Evolutionary conservation across 2,888 invertebrate genomes (phyloP).

Genomic region (Synergus umbraculus): DNA sequence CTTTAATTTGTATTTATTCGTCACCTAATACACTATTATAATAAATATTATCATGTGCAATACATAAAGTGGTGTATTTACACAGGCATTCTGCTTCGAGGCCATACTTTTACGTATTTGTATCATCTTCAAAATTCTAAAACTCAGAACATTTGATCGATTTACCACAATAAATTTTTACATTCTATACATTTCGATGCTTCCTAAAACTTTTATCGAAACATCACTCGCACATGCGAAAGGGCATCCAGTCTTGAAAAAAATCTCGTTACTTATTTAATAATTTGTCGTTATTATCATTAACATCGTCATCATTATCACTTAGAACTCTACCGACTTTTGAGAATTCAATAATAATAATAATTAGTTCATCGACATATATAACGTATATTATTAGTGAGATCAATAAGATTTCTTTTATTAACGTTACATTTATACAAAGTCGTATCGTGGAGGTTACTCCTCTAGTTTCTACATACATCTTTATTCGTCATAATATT

Average conservation of each 20-base stretch:
- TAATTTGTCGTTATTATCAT: constrained; percentile 43
- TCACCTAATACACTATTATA: constrained; percentile 72
- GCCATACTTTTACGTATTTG: constrained; percentile 72
- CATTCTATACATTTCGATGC: constrained; percentile 71
- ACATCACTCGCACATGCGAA: constrained; percentile 69
- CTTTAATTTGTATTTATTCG: constrained; percentile 69
- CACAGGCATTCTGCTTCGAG: constrained; percentile 71
- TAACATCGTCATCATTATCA: constrained; percentile 44
- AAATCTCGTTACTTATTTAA: constrained; percentile 61
- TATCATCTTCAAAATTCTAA: constrained; percentile 56
- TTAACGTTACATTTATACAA: constrained; percentile 75
- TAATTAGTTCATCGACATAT: constrained; percentile 37
- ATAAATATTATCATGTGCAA: constrained; percentile 74
- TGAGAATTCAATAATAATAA: constrained; percentile 57
- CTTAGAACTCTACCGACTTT: constrained; percentile 56
- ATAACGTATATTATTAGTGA: constrained; percentile 65
- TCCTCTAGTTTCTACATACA: constrained; percentile 68
- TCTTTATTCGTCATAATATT: constrained; percentile 73
- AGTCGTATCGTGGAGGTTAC: constrained; percentile 69
- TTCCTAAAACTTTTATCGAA: constrained; percentile 60
- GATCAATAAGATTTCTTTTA: constrained; percentile 73
- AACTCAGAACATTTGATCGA: constrained; percentile 48
- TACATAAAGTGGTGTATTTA: constrained; percentile 73
- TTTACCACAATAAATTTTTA: constrained; percentile 60
- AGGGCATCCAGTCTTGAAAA: constrained; percentile 65